Base-by-base conservation (phyloP, 2,113 vertebrate species). In the Engraulis encrasicolus region DNA sequence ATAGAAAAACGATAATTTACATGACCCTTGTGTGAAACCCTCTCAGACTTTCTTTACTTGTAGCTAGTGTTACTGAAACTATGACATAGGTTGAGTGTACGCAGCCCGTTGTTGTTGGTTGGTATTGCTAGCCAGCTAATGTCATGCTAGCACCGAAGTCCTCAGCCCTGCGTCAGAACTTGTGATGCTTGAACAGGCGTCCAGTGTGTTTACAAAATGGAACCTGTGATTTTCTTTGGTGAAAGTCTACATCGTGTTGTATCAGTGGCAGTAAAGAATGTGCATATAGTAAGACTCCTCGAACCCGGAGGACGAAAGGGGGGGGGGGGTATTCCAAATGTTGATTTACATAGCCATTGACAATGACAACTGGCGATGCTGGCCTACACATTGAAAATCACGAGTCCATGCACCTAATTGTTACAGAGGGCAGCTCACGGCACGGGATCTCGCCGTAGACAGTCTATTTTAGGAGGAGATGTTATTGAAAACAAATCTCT, bases 141-240 rank as follows among this genome's bases (percentile, higher is more conserved):
- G 66, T 17, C 14, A 34, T 14, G 27, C 27, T 74, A 74, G 66
- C 66, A 34, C 66, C 66, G n/a, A n/a, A n/a, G n/a, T n/a, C n/a
- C n/a, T n/a, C n/a, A 74, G 31, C 23, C 66, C 66, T 74, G 66
- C 66, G 66, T 74, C 66, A 74, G 66, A 74, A 66, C 31, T 74
- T 74, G 31, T 74, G 27, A 14, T 5, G 31, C 0, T 1, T 31
- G 0, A 18, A 31, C 14, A 34, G 5, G 27, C 66, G 12, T 74
- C 12, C 27, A 31, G 11, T 74, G 66, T 74, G 66, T n/a, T 12
- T 74, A 34, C 12, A 5, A 34, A 34, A n/a, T 5, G 17, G 66
- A 1, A 19, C 54, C 2, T 66, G 40, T 9, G 4, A 45, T 45
- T 45, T 45, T 5, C 9, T 45, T n/a, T n/a, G n/a, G n/a, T 9